A percentile compares a stretch with the other conserved stretches of the same genome.
phyloP scores from a whole-genome alignment of 2,888 invertebrate genomes.

The Agrilus biguttatus region DNA sequence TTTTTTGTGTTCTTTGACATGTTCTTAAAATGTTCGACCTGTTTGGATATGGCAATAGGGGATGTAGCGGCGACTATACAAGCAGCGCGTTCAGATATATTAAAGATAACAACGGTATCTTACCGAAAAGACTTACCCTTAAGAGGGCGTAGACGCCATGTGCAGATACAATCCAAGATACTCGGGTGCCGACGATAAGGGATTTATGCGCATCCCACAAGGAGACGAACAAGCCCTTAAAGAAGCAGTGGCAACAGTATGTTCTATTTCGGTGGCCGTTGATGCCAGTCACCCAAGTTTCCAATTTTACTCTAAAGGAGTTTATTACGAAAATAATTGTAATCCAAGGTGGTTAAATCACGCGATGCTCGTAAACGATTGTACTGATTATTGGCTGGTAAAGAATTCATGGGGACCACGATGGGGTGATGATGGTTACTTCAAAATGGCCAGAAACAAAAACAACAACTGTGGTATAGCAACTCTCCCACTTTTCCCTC shows the following conservation, averaged over 20 bases:
- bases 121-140: slow-evolving; percentile 78
- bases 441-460: slow-evolving; percentile 74
- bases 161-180: slow-evolving; percentile 53
- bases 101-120: slow-evolving; percentile 72
- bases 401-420: slow-evolving; percentile 72
- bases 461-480: slow-evolving; percentile 83
- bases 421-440: slow-evolving; percentile 79
- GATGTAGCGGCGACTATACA: slow-evolving; percentile 76
- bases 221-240: slow-evolving; percentile 61
- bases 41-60: slow-evolving; percentile 79
- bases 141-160: slow-evolving; percentile 60
- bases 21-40: no score
- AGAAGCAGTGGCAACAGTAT: slow-evolving; percentile 67
- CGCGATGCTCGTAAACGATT: slow-evolving; percentile 67
- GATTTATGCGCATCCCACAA: slow-evolving; percentile 58
- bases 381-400: slow-evolving; percentile 71
- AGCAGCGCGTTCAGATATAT: slow-evolving; percentile 78
- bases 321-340: slow-evolving; percentile 72
- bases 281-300: slow-evolving; percentile 76
- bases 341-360: slow-evolving; percentile 60
- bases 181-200: slow-evolving; percentile 66
- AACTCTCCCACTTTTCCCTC: slow-evolving; percentile 66
- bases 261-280: slow-evolving; percentile 78
- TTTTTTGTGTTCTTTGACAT: no score
- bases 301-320: slow-evolving; percentile 68